These are phyloP conservation scores for Fukomys damarensis DNA, from an alignment of 2,113 vertebrate species.

Conservation along the genomic window DNA sequence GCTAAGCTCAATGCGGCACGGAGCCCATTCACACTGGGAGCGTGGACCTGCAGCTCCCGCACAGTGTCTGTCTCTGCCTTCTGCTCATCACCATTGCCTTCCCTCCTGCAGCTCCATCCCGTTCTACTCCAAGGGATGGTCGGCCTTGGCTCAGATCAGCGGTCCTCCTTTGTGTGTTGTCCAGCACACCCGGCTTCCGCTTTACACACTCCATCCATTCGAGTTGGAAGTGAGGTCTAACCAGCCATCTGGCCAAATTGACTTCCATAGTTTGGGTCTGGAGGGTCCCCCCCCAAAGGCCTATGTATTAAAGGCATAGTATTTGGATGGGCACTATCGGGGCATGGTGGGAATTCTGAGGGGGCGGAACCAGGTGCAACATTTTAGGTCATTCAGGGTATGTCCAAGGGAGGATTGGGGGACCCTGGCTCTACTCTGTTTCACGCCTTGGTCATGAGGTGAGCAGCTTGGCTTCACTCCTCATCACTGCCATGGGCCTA, in stretches of 20 bases:
- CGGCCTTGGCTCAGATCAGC: neutral
- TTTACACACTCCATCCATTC: neutral
- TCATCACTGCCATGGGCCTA: neutral
- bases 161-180: neutral
- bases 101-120: neutral
- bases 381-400: neutral
- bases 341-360: neutral
- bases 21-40: accelerated
- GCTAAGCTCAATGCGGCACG: too few species aligned
- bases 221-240: neutral
- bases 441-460: neutral
- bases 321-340: neutral
- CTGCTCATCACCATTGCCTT: neutral
- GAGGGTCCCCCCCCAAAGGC: neutral
- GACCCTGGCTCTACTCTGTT: neutral
- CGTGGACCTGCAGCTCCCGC: too few species aligned
- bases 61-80: neutral
- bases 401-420: neutral
- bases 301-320: neutral
- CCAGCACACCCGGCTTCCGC: neutral
- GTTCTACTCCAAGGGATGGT: neutral
- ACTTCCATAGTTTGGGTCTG: neutral
- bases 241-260: neutral
- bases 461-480: neutral
- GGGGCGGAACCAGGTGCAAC: too few species aligned